phyloP scores from a whole-genome alignment of 2,888 invertebrate species.

The Mantis religiosa region DNA sequence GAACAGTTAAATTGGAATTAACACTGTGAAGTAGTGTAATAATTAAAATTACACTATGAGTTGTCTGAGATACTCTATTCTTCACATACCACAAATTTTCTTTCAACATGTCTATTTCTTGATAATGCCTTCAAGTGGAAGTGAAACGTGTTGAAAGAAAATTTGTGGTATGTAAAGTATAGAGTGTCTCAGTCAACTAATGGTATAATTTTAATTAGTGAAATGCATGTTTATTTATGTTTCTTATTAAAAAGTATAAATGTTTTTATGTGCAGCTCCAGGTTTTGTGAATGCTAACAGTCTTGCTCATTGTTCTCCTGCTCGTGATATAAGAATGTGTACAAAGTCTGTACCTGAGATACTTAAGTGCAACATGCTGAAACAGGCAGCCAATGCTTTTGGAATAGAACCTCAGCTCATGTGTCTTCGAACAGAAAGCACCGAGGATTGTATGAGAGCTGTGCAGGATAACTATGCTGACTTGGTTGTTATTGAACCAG shows the following conservation, averaged over 20 bases:
- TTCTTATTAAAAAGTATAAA: background rate
- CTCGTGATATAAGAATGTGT: constrained; percentile 50
- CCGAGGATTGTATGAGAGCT: constrained; percentile 65
- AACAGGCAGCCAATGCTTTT: constrained; percentile 67
- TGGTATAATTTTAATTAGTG: too few species aligned
- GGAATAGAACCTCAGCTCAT: constrained; percentile 76
- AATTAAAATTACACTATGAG: too few species aligned
- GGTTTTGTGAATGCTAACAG: constrained; percentile 42
- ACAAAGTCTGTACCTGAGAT: constrained; percentile 65
- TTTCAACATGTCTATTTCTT: too few species aligned
- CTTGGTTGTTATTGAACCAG: constrained; percentile 66
- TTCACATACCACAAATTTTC: too few species aligned
- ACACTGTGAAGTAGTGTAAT: too few species aligned
- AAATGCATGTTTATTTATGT: too few species aligned
- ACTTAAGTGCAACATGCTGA: constrained; percentile 75
- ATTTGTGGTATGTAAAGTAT: too few species aligned
- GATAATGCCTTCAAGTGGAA: too few species aligned
- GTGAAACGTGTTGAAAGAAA: too few species aligned
- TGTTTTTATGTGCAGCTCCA: constrained; percentile 36
- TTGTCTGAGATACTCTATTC: too few species aligned
- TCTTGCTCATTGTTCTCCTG: constrained; percentile 39
- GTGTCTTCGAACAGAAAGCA: constrained; percentile 60
- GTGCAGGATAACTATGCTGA: constrained; percentile 63
- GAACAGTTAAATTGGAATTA: too few species aligned
- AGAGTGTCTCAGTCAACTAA: too few species aligned